Evolutionary conservation across 2,888 invertebrate species (phyloP).

Genomic region (Hydriomena furcata): DNA sequence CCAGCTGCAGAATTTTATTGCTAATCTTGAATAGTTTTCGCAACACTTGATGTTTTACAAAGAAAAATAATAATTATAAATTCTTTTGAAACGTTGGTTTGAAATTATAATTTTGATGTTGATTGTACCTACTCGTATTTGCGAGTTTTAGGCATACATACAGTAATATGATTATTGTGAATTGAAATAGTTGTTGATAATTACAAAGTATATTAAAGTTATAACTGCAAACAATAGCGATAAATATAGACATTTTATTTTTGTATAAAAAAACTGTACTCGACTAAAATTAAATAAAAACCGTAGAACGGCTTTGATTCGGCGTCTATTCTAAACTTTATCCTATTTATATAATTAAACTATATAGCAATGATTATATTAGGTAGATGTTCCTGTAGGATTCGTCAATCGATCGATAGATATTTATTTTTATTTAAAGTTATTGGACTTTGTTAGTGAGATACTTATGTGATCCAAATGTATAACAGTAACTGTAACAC

Average conservation of each 20-base stretch:
- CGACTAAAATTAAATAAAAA: conserved; percentile 13
- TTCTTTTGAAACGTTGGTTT: too few species aligned
- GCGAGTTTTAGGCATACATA: not conserved
- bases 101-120: too few species aligned
- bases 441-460: conserved; percentile 8
- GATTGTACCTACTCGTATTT: too few species aligned
- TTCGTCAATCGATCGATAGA: not conserved
- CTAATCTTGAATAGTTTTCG: too few species aligned
- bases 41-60: too few species aligned
- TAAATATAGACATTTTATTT: conserved; percentile 9
- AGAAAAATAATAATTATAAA: too few species aligned
- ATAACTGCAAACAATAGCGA: conserved; percentile 1
- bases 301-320: conserved; percentile 8
- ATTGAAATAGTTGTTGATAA: conserved; percentile 10
- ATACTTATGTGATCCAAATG: conserved; percentile 12
- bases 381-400: conserved; percentile 18
- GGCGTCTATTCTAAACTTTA: conserved; percentile 8
- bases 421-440: conserved; percentile 10
- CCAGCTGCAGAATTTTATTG: too few species aligned
- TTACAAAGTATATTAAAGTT: conserved; percentile 11
- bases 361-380: not conserved
- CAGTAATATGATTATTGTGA: not conserved
- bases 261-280: conserved; percentile 12
- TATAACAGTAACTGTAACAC: conserved; percentile 5
- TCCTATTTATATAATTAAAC: conserved; percentile 1